Conservation (phyloP, 2,113 vertebrate genomes). For the Coregonus clupeaformis region DNA sequence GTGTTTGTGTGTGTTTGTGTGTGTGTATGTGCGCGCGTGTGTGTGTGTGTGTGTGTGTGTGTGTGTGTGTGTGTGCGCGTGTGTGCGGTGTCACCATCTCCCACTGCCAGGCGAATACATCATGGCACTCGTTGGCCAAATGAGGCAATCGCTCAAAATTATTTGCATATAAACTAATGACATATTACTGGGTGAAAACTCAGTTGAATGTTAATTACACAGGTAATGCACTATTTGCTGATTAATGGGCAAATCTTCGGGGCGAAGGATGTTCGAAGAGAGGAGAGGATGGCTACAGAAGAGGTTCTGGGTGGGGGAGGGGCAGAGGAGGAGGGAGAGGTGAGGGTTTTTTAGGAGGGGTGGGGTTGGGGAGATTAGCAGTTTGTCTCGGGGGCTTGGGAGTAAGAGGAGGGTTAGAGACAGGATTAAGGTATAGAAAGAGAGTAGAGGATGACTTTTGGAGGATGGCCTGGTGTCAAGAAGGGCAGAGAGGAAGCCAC, state of each 20-base stretch:
- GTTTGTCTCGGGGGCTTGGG: too few species aligned
- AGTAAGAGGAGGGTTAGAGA: not conserved
- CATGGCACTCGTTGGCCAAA: conserved; percentile 87
- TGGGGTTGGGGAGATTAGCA: not conserved
- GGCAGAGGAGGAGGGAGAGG: not conserved
- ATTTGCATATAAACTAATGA: conserved; percentile 98
- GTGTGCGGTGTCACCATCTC: too few species aligned
- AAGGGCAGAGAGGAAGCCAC: too few species aligned
- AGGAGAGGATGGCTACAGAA: not conserved
- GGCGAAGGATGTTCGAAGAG: not conserved
- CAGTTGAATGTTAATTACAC: conserved; percentile 94
- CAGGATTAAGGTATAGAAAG: too few species aligned
- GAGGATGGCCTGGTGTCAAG: too few species aligned
- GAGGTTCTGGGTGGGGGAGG: not conserved
- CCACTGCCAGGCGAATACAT: conserved; percentile 79
- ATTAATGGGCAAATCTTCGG: conserved; percentile 90
- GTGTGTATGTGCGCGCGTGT: conserved; percentile 4
- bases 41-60: conserved; percentile 11
- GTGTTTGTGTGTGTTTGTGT: conserved; percentile 7
- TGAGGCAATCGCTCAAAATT: conserved; percentile 96
- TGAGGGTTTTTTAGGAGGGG: not conserved
- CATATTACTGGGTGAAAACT: conserved; percentile 92
- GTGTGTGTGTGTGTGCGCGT: too few species aligned
- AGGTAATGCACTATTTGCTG: conserved; percentile 97
- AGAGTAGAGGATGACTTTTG: too few species aligned